Conservation (phyloP, 2,888 invertebrate genomes). For the Torymus tubicola region DNA sequence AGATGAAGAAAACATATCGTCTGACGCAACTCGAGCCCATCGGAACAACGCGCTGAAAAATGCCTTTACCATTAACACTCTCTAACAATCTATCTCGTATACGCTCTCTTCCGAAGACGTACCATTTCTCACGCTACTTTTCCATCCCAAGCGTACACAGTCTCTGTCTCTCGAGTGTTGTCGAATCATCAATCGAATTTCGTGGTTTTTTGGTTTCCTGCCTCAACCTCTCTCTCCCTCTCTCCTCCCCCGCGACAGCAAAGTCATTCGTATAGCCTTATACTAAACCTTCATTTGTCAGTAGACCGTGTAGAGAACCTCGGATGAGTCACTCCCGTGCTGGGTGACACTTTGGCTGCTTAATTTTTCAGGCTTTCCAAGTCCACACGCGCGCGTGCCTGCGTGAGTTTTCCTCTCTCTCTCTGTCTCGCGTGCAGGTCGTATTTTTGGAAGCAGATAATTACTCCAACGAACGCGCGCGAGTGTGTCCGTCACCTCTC, state of each 20-base stretch:
- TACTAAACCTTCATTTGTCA: slow-evolving; percentile 44
- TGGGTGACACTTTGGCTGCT: slow-evolving; percentile 42
- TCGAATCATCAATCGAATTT: slow-evolving; percentile 55
- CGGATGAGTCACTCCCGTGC: slow-evolving; percentile 26
- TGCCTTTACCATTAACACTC: slow-evolving; percentile 20
- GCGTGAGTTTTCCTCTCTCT: neutral
- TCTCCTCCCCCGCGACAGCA: slow-evolving; percentile 1
- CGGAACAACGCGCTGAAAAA: slow-evolving; percentile 1
- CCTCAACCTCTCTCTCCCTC: slow-evolving; percentile 10
- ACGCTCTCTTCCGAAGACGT: neutral
- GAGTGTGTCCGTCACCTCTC: slow-evolving; percentile 45
- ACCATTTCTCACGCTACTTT: slow-evolving; percentile 16
- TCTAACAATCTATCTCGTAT: too few relatives aligned
- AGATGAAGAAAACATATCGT: neutral
- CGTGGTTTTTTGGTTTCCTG: slow-evolving; percentile 44
- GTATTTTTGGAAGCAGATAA: slow-evolving; percentile 60
- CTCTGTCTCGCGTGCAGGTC: slow-evolving; percentile 10
- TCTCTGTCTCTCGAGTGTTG: slow-evolving; percentile 28
- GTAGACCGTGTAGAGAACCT: slow-evolving; percentile 27
- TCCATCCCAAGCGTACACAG: slow-evolving; percentile 2
- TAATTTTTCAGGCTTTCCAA: slow-evolving; percentile 61
- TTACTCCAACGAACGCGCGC: slow-evolving; percentile 33
- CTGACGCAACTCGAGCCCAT: neutral
- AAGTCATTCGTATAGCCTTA: slow-evolving; percentile 9
- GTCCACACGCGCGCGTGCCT: slow-evolving; percentile 26